phyloP scores from a whole-genome alignment of 1,140 invertebrate species.

The Rhyacophila brunnea region DNA sequence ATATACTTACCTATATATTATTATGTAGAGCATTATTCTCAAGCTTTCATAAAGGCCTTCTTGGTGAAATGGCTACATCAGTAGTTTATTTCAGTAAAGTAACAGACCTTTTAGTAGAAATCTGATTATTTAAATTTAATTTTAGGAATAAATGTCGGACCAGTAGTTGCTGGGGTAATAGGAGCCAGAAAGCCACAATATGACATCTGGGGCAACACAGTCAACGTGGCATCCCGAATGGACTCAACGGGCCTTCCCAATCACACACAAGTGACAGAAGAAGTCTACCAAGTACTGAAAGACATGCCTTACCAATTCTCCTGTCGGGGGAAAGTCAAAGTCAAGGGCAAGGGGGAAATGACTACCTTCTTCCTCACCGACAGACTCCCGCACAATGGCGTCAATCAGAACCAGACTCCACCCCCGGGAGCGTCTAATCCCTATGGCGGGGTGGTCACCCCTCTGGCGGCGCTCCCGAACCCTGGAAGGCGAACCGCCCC shows the following conservation, averaged over 20 bases:
- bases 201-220: slow-evolving; percentile 96
- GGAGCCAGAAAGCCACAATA: slow-evolving; percentile 93
- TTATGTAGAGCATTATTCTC: too few relatives aligned
- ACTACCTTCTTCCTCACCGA: slow-evolving; percentile 87
- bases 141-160: slow-evolving; percentile 85
- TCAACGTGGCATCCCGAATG: slow-evolving; percentile 90
- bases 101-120: too few relatives aligned
- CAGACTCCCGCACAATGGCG: slow-evolving; percentile 59
- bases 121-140: neutral
- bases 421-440: slow-evolving; percentile 49
- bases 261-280: slow-evolving; percentile 84
- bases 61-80: too few relatives aligned
- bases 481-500: slow-evolving; percentile 47
- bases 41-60: too few relatives aligned
- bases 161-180: slow-evolving; percentile 91
- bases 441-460: slow-evolving; percentile 68
- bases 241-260: slow-evolving; percentile 83
- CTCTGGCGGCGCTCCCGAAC: slow-evolving; percentile 64
- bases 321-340: slow-evolving; percentile 83
- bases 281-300: slow-evolving; percentile 72
- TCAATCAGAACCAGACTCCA: slow-evolving; percentile 43
- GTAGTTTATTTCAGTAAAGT: too few relatives aligned
- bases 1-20: too few relatives aligned
- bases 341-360: slow-evolving; percentile 93
- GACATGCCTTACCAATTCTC: slow-evolving; percentile 75